Conservation (phyloP, 2,113 vertebrate species). For the Phaethornis superciliosus region DNA sequence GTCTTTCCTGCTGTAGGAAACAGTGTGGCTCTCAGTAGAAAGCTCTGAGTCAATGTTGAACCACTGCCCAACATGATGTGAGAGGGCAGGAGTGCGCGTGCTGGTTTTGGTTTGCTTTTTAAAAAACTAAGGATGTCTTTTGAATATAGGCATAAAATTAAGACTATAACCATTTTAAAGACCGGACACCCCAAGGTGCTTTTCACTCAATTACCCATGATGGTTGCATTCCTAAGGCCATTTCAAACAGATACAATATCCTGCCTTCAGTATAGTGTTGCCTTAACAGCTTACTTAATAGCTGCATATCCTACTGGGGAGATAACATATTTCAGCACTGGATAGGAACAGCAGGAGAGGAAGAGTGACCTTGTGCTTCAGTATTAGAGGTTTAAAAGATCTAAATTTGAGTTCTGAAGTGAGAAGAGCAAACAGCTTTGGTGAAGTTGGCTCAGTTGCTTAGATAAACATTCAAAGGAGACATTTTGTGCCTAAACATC, state of each 20-base stretch:
- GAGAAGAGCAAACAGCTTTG: background rate
- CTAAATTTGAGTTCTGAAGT: background rate
- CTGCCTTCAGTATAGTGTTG: background rate
- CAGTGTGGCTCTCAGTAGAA: background rate
- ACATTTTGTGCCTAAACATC: background rate
- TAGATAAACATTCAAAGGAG: background rate
- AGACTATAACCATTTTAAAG: background rate
- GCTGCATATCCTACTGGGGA: background rate
- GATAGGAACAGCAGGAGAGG: background rate
- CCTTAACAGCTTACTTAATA: background rate
- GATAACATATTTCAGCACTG: background rate
- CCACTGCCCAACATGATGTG: background rate
- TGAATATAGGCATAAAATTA: background rate
- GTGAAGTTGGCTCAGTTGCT: background rate
- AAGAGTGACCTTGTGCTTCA: background rate
- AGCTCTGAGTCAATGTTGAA: background rate
- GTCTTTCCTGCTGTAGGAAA: conserved; percentile 14
- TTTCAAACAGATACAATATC: background rate
- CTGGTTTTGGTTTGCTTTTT: background rate
- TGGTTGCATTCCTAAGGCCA: background rate
- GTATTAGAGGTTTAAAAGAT: background rate
- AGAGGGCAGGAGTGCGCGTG: fast-evolving
- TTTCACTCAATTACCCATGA: background rate
- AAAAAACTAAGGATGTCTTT: background rate
- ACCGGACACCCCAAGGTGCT: background rate